phyloP scores from a whole-genome alignment of 2,797 vertebrate species.

The Cirrhinus molitorella region DNA sequence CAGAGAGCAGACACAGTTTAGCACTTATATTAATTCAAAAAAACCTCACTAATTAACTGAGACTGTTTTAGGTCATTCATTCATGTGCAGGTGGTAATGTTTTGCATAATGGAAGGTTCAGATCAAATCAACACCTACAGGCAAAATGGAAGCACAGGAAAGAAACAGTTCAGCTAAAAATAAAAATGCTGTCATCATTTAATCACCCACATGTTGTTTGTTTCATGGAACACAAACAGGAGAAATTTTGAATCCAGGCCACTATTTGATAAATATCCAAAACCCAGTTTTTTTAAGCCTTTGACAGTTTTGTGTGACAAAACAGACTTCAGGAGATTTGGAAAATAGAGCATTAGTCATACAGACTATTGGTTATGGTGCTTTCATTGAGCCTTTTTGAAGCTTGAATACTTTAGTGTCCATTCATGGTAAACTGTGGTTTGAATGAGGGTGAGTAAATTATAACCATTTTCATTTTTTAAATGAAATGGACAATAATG shows the following conservation, averaged over 20 bases:
- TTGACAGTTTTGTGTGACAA: neutral
- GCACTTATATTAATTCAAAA: neutral
- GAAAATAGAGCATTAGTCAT: neutral
- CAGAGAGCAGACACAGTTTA: conserved; percentile 59
- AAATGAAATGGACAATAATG: too few species aligned
- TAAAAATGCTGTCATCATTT: neutral
- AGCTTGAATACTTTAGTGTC: neutral
- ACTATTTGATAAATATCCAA: neutral
- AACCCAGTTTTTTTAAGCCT: neutral
- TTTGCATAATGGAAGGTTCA: neutral
- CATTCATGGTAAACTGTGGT: neutral
- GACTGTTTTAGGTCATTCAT: neutral
- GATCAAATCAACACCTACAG: neutral
- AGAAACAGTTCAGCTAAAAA: neutral
- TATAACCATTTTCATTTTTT: neutral
- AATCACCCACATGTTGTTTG: neutral
- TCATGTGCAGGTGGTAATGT: neutral
- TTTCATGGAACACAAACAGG: neutral
- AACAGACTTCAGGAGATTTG: neutral
- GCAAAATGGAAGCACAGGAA: neutral
- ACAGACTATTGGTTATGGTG: neutral
- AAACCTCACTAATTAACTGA: neutral
- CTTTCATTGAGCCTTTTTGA: neutral
- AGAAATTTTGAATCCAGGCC: neutral
- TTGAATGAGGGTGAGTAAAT: neutral